Percentiles rank a stretch among this genome's conserved stretches.
phyloP scores from a whole-genome alignment of 1,140 invertebrate genomes.

The Gonatopus flavifemur region DNA sequence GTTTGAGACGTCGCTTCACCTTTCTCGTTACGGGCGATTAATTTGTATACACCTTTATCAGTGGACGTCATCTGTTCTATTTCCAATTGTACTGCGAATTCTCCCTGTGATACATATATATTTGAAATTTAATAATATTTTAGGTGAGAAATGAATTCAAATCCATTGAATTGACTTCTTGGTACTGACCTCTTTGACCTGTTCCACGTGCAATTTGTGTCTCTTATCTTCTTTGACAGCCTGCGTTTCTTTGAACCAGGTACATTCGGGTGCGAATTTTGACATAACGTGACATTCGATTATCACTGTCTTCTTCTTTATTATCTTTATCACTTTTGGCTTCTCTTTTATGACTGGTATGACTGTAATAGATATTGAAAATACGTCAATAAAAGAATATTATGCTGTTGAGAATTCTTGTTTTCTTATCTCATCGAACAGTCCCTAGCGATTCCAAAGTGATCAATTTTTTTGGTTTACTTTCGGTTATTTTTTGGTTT shows the following conservation, averaged over 20 bases:
- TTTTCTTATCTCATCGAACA: too few relatives aligned
- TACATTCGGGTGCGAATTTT: slow-evolving; percentile 83
- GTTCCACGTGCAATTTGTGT: slow-evolving; percentile 75
- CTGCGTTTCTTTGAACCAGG: slow-evolving; percentile 84
- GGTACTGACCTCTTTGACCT: slow-evolving; percentile 70
- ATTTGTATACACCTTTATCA: slow-evolving; percentile 88
- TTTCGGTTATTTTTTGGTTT: too few relatives aligned
- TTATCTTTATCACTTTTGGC: slow-evolving; percentile 85
- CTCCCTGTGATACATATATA: slow-evolving; percentile 68
- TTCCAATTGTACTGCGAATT: slow-evolving; percentile 85
- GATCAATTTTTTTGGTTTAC: too few relatives aligned
- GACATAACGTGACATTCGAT: slow-evolving; percentile 89
- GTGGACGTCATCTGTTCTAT: slow-evolving; percentile 75
- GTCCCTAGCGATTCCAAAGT: too few relatives aligned
- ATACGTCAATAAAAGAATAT: too few relatives aligned
- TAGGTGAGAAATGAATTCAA: slow-evolving; percentile 1
- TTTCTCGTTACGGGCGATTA: slow-evolving; percentile 90
- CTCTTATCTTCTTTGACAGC: slow-evolving; percentile 76
- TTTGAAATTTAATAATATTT: slow-evolving; percentile 5
- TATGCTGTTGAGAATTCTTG: too few relatives aligned
- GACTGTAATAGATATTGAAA: slow-evolving; percentile 63
- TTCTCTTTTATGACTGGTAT: slow-evolving; percentile 92
- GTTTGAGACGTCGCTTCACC: slow-evolving; percentile 89
- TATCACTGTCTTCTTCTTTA: slow-evolving; percentile 86
- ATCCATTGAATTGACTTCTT: not conserved